These are phyloP conservation scores for Heliopora coerulea DNA, from an alignment of 92 coral and sea anemone species.

Conservation along the genomic window DNA sequence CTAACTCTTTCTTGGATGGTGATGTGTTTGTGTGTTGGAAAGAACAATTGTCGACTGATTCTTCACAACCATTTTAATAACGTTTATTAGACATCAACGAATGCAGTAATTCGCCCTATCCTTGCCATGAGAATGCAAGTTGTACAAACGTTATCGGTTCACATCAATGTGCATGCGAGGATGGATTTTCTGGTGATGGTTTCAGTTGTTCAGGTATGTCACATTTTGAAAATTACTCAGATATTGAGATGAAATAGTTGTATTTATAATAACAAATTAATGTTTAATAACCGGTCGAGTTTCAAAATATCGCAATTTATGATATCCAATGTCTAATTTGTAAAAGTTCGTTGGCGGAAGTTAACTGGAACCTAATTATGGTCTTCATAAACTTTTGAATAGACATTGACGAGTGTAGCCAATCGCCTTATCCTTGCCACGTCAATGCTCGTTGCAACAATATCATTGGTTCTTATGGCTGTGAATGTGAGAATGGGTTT, in stretches of 20 bases:
- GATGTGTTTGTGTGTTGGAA: too few species aligned
- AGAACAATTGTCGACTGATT: too few species aligned
- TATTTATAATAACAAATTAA: too few species aligned
- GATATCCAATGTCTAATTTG: too few species aligned
- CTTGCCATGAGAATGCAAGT: slow-evolving; percentile 16
- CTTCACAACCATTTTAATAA: too few species aligned
- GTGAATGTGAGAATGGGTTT: slow-evolving; percentile 47
- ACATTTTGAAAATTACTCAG: too few species aligned
- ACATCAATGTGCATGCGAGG: slow-evolving; percentile 17
- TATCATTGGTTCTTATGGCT: slow-evolving; percentile 53
- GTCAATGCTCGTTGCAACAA: slow-evolving; percentile 49
- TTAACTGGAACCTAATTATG: too few species aligned
- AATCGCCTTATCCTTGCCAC: background rate
- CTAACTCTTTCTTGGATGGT: too few species aligned
- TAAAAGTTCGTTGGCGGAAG: too few species aligned
- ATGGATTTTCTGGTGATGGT: slow-evolving; percentile 35
- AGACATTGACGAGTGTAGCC: background rate
- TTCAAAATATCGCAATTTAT: too few species aligned
- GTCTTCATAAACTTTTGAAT: slow-evolving; percentile 2
- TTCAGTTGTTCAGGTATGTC: slow-evolving; percentile 4
- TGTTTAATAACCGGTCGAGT: too few species aligned
- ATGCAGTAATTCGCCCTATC: slow-evolving; percentile 18
- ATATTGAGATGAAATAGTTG: too few species aligned
- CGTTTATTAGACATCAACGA: slow-evolving; percentile 74
- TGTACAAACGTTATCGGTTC: slow-evolving; percentile 31